Conservation (phyloP, 1,140 invertebrate genomes). For the Stegodyphus dumicola region DNA sequence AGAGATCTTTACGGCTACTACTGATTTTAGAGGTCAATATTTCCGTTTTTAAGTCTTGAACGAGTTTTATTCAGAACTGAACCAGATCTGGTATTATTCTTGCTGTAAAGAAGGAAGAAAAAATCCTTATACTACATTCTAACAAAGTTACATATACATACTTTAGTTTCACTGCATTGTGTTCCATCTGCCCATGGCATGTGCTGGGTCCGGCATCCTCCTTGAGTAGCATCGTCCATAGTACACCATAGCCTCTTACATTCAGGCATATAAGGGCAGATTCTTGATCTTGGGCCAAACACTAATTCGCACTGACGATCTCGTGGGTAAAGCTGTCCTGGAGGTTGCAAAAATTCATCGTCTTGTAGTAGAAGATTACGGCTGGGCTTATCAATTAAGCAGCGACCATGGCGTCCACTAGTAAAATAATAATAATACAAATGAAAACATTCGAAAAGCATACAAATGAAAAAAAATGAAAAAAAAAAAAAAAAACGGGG, state of each 20-base stretch:
- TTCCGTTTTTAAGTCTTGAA: no score
- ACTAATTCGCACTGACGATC: constrained; percentile 84
- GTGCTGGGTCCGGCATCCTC: constrained; percentile 82
- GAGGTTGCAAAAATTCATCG: constrained; percentile 50
- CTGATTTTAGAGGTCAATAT: no score
- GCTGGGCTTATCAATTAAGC: constrained; percentile 76
- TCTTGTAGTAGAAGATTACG: constrained; percentile 68
- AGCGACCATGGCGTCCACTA: constrained; percentile 76
- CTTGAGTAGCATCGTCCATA: constrained; percentile 65
- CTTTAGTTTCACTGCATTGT: constrained; percentile 73
- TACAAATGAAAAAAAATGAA: no score
- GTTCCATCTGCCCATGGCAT: constrained; percentile 96
- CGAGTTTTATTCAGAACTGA: no score
- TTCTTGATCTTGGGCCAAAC: constrained; percentile 76
- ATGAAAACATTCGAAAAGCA: no score
- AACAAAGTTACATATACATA: not conserved
- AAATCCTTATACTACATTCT: no score
- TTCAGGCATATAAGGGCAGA: constrained; percentile 79
- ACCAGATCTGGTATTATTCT: no score
- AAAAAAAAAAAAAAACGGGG: no score
- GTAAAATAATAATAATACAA: no score
- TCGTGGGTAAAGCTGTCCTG: constrained; percentile 79
- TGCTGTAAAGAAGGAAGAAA: no score
- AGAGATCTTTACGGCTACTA: no score
- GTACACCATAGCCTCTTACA: constrained; percentile 88